phyloP scores from a whole-genome alignment of 2,797 vertebrate species.

The Phylloscopus collybita region DNA sequence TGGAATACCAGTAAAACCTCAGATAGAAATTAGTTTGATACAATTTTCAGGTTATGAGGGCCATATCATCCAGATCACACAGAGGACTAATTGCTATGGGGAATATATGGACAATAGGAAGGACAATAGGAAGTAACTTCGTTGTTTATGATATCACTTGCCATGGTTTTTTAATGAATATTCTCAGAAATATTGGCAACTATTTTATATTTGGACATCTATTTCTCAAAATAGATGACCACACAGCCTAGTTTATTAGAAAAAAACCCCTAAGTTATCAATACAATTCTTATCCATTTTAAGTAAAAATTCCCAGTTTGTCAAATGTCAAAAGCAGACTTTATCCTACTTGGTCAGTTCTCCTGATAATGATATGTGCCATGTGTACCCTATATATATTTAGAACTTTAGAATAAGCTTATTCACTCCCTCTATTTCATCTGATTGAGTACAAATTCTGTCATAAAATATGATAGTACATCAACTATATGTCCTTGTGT shows the following conservation, averaged over 20 bases:
- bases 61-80: background rate
- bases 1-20: background rate
- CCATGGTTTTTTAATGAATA: background rate
- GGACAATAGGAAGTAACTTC: background rate
- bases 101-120: background rate
- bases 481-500: background rate
- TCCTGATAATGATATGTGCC: background rate
- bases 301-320: background rate
- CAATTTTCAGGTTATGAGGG: background rate
- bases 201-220: background rate
- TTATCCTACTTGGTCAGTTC: background rate
- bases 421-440: background rate
- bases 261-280: background rate
- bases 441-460: background rate
- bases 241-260: background rate
- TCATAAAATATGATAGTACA: background rate
- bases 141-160: background rate
- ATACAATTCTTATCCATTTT: background rate
- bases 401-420: background rate
- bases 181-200: background rate
- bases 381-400: background rate
- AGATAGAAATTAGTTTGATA: background rate
- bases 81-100: background rate
- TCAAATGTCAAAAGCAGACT: background rate
- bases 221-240: background rate